phyloP scores from a whole-genome alignment of 2,888 invertebrate species.

The Pristionchus exspectatus region DNA sequence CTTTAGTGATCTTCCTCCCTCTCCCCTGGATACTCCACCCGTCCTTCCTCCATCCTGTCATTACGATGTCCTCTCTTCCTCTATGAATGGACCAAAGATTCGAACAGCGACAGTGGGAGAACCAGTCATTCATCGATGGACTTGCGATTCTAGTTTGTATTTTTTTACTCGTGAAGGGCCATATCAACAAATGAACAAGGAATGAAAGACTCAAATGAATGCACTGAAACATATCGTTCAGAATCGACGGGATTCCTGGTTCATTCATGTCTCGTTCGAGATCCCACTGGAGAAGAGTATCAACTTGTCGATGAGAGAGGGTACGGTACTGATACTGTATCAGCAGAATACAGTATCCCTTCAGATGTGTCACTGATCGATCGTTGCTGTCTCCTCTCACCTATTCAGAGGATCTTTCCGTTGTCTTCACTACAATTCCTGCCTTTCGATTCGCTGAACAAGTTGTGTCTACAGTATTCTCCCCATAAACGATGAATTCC shows the following conservation, averaged over 20 bases:
- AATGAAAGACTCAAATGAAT: background rate
- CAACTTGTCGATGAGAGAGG: constrained; percentile 76
- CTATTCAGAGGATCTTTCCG: constrained; percentile 69
- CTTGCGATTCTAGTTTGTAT: constrained; percentile 71
- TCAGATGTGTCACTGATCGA: constrained; percentile 73
- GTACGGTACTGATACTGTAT: constrained; percentile 57
- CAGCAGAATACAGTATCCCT: background rate
- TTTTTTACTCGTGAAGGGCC: background rate
- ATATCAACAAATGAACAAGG: background rate
- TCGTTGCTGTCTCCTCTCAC: constrained; percentile 69
- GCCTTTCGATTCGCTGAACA: constrained; percentile 78
- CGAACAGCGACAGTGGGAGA: constrained; percentile 76
- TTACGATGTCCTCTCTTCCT: constrained; percentile 72
- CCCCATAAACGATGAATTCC: background rate
- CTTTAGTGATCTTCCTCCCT: constrained; percentile 36
- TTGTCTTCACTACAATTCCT: constrained; percentile 68
- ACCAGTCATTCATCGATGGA: constrained; percentile 75
- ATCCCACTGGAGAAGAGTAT: constrained; percentile 75
- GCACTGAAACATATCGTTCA: background rate
- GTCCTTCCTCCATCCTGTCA: constrained; percentile 64
- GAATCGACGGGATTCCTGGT: constrained; percentile 72
- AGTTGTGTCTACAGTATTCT: constrained; percentile 55
- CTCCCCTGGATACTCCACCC: constrained; percentile 55
- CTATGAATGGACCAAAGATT: constrained; percentile 69
- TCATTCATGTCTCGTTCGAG: constrained; percentile 76